Conservation (phyloP, 2,113 vertebrate species). For the Capreolus pygargus region DNA sequence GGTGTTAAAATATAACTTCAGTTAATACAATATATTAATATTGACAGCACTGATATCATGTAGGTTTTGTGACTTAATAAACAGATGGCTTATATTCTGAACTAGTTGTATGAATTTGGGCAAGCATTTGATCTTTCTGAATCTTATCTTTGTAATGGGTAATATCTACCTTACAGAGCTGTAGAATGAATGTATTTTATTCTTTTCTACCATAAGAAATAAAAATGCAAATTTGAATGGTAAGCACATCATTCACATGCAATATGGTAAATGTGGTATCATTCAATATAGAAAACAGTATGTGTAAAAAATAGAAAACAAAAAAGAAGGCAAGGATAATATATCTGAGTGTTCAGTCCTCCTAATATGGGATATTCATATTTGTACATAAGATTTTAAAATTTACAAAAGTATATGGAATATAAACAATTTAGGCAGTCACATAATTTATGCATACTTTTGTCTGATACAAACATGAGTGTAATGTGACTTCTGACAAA, state of each 20-base stretch:
- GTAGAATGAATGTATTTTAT: not conserved
- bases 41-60: not conserved
- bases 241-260: not conserved
- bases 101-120: not conserved
- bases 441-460: not conserved
- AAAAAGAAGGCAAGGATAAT: not conserved
- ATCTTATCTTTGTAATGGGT: not conserved
- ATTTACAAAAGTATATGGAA: not conserved
- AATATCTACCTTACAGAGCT: not conserved
- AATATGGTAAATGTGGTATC: not conserved
- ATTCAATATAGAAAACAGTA: not conserved
- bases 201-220: not conserved
- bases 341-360: not conserved
- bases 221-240: not conserved
- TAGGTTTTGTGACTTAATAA: not conserved
- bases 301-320: not conserved
- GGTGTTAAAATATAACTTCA: not conserved
- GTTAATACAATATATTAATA: not conserved
- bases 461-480: not conserved
- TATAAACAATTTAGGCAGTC: not conserved
- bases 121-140: not conserved
- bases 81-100: conserved; percentile 11
- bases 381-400: not conserved
- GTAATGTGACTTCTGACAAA: not conserved
- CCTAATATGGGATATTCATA: not conserved